Percentiles rank a stretch among this genome's conserved stretches.
Conservation (phyloP, 2,113 vertebrate genomes). For the Agapornis roseicollis region DNA sequence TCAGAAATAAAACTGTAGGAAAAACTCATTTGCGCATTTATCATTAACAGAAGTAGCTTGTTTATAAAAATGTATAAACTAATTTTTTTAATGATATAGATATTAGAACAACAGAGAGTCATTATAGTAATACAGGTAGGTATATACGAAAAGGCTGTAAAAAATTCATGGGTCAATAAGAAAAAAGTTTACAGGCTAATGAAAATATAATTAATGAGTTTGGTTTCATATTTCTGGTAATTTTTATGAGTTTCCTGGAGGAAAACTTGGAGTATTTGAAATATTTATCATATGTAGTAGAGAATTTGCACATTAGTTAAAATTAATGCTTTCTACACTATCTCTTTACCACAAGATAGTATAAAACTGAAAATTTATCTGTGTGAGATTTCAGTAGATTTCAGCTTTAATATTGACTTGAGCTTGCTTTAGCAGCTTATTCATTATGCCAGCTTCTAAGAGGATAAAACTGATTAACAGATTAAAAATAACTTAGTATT, state of each 20-base stretch:
- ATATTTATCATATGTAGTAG: neutral
- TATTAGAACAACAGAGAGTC: neutral
- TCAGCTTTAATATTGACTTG: neutral
- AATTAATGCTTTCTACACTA: neutral
- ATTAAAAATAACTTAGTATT: slow-evolving; percentile 34
- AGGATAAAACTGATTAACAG: slow-evolving; percentile 53
- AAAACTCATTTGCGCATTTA: neutral
- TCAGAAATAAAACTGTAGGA: neutral
- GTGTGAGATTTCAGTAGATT: neutral
- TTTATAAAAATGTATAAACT: neutral
- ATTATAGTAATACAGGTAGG: neutral
- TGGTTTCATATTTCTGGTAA: neutral
- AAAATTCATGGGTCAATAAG: neutral
- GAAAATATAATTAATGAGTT: neutral
- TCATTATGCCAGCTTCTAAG: slow-evolving; percentile 11
- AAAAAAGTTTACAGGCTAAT: neutral
- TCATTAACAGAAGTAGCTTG: neutral
- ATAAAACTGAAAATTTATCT: neutral
- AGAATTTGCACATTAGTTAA: neutral
- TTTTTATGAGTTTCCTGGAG: neutral
- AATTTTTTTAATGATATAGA: neutral
- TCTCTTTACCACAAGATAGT: neutral
- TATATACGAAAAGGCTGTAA: neutral
- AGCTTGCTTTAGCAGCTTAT: neutral
- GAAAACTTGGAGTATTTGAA: neutral